Base-by-base conservation (phyloP, 2,797 vertebrate species). In the Pangasius sanitwongsei region DNA sequence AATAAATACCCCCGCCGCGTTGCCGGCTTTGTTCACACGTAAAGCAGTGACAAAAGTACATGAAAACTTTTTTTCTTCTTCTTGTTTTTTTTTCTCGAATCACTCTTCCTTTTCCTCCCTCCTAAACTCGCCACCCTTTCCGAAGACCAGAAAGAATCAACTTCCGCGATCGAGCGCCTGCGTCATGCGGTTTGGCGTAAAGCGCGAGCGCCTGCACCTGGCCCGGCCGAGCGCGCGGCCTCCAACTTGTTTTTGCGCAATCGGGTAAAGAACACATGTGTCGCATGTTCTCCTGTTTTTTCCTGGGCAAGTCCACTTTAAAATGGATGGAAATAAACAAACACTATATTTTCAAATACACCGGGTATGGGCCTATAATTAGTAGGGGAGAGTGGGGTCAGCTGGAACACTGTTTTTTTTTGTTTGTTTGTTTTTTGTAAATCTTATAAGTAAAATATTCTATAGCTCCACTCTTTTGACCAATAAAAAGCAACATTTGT, bases 121-220 rank as follows among this genome's bases (percentile, higher is more conserved):
- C 88, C 94, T 92, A 91, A 81, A 87, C 88, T 89, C 91, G 55
- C 59, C 91, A 91, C 83, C 91, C 92, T 92, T 90, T 91, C 92
- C 89, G 88, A 93, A 91, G 92, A 94, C 94, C 95, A 95, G 93
- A 95, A 94, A 94, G 92, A 94, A 93, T 93, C 93, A 92, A 96
- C 96, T 96, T 97, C 96, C 96, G 96, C 91, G 95, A 96, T 95
- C 94, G 94, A 93, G 92, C 91, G 94, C 88, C 91, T 92, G 95
- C 96, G 96, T 97, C 96, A 97, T 94, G 93, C 92, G 95, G 88
- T 90, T 90, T 85, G 89, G 88, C 90, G 87, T 90, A 12, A 87
- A 87, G 67, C 74, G 55, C 83, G 85, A 82, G 91, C 92, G 90
- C 89, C 86, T 77, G 92, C 93, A 93, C 93, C 93, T 92, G 92